A percentile compares a stretch with the other conserved stretches of the same genome.
phyloP scores from a whole-genome alignment of 2,888 invertebrate species.

The Morpho achilles region DNA sequence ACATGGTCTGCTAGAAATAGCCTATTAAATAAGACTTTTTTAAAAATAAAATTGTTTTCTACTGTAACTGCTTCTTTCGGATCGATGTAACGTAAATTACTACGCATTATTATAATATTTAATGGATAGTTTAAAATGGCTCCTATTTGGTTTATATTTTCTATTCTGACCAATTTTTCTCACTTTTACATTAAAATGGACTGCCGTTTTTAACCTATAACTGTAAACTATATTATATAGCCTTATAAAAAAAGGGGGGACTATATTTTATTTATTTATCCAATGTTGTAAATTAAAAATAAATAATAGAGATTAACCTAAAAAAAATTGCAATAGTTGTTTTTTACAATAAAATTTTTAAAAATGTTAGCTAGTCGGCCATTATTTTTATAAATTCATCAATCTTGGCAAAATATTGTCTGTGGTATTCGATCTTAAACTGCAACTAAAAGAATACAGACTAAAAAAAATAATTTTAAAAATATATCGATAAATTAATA shows the following conservation, averaged over 20 bases:
- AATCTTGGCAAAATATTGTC: too few species aligned
- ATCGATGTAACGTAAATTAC: constrained; percentile 53
- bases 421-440: too few species aligned
- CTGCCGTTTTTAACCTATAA: constrained; percentile 68
- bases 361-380: too few species aligned
- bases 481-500: neutral
- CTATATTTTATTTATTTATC: too few species aligned
- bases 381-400: too few species aligned
- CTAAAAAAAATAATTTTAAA: too few species aligned
- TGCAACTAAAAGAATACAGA: too few species aligned
- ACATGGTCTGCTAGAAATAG: constrained; percentile 68
- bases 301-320: too few species aligned
- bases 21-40: constrained; percentile 63
- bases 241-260: too few species aligned
- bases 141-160: constrained; percentile 52
- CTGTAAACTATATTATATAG: constrained; percentile 33
- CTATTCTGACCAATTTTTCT: constrained; percentile 74
- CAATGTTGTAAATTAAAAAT: too few species aligned
- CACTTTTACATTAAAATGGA: constrained; percentile 71
- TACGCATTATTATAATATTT: constrained; percentile 50
- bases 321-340: too few species aligned
- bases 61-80: constrained; percentile 69
- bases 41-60: constrained; percentile 64
- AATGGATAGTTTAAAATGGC: constrained; percentile 50
- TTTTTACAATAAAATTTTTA: too few species aligned